phyloP scores from a whole-genome alignment of 2,888 invertebrate genomes.

The Tupiocoris notatus region DNA sequence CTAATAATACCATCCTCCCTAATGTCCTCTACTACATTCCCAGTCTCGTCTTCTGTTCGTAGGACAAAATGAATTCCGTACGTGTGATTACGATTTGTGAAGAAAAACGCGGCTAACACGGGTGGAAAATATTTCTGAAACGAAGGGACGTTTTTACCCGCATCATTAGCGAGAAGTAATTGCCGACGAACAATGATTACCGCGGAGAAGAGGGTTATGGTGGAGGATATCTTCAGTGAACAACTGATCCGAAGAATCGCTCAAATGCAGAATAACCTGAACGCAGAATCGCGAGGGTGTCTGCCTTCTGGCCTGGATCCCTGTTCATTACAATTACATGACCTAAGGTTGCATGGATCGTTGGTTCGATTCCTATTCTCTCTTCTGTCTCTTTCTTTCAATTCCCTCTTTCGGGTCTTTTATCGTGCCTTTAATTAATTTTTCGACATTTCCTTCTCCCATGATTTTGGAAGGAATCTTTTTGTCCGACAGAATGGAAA shows the following conservation, averaged over 20 bases:
- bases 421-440: too few relatives aligned
- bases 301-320: neutral
- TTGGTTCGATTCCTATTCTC: neutral
- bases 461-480: too few relatives aligned
- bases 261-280: slow-evolving; percentile 6
- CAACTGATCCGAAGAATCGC: slow-evolving; percentile 37
- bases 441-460: too few relatives aligned
- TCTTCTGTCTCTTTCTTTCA: too few relatives aligned
- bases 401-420: too few relatives aligned
- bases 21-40: too few relatives aligned
- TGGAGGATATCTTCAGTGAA: slow-evolving; percentile 1
- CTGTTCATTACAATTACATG: slow-evolving; percentile 19
- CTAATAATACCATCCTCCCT: too few relatives aligned
- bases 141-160: neutral
- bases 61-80: too few relatives aligned
- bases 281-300: neutral
- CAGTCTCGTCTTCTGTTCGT: too few relatives aligned
- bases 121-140: neutral
- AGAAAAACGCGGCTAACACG: neutral
- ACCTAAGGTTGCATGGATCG: neutral
- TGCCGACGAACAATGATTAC: slow-evolving; percentile 39
- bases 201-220: neutral
- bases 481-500: too few relatives aligned
- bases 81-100: neutral
- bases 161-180: slow-evolving; percentile 39